phyloP scores from a whole-genome alignment of 2,113 vertebrate genomes.

The Plotosus lineatus region DNA sequence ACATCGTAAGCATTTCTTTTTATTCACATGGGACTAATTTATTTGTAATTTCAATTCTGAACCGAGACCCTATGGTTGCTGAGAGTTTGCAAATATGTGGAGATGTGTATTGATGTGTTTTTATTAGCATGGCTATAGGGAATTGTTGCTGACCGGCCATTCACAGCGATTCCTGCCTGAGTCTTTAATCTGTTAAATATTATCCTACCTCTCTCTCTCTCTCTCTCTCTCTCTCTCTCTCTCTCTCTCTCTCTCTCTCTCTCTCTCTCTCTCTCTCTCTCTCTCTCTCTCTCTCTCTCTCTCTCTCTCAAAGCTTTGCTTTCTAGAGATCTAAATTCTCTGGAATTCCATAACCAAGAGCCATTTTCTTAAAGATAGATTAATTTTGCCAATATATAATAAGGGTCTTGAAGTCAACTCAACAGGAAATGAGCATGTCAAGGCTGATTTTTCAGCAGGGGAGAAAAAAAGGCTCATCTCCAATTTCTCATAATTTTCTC shows the following conservation, averaged over 20 bases:
- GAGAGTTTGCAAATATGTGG: neutral
- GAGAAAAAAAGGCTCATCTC: constrained; percentile 54
- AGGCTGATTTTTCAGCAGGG: constrained; percentile 67
- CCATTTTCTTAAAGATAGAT: constrained; percentile 69
- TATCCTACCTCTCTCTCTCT: neutral
- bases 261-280: no score
- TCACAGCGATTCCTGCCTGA: neutral
- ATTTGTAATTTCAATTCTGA: constrained; percentile 22
- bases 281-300: constrained; percentile 50
- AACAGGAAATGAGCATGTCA: constrained; percentile 73
- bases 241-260: no score
- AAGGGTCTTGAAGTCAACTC: constrained; percentile 67
- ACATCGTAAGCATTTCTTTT: constrained; percentile 2
- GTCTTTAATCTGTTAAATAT: constrained; percentile 11
- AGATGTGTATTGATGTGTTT: neutral
- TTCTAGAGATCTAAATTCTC: constrained; percentile 48
- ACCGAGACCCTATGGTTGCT: neutral
- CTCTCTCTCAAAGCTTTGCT: constrained; percentile 51
- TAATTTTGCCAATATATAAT: constrained; percentile 74
- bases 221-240: no score
- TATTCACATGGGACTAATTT: neutral
- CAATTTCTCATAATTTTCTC: constrained; percentile 62
- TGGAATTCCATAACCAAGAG: constrained; percentile 58
- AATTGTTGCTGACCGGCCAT: neutral
- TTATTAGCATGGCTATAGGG: neutral